phyloP scores from a whole-genome alignment of 2,113 vertebrate genomes.

The Engystomops pustulosus region DNA sequence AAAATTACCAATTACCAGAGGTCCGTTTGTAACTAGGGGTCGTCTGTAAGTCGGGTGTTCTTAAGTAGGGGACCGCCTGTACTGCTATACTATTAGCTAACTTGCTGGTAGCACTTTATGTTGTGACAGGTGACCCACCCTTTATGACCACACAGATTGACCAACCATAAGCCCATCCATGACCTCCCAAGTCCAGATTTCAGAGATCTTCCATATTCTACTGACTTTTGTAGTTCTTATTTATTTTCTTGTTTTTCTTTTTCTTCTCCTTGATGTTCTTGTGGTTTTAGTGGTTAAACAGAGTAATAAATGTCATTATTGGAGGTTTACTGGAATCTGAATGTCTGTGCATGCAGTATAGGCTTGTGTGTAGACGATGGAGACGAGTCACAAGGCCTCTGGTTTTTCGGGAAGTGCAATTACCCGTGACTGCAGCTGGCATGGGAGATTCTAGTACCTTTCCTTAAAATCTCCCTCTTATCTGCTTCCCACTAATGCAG shows the following conservation, averaged over 20 bases:
- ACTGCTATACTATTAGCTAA: too few relatives aligned
- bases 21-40: too few relatives aligned
- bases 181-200: too few relatives aligned
- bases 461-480: conserved; percentile 16
- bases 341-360: neutral
- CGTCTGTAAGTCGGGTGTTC: too few relatives aligned
- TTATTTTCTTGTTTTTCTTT: neutral
- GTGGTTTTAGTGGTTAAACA: neutral
- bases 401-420: conserved; percentile 40
- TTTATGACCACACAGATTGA: too few relatives aligned
- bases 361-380: neutral
- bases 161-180: too few relatives aligned
- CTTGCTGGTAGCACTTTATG: too few relatives aligned
- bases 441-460: conserved; percentile 14
- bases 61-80: too few relatives aligned
- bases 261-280: neutral
- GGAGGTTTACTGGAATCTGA: neutral
- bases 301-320: neutral
- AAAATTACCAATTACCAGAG: too few relatives aligned
- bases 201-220: too few relatives aligned
- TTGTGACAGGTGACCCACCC: too few relatives aligned
- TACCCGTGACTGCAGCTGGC: conserved; percentile 45
- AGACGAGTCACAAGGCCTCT: conserved; percentile 26
- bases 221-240: neutral
- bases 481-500: conserved; percentile 36